phyloP scores from a whole-genome alignment of 2,797 vertebrate species.

The Hapalemur alaotrensis region DNA sequence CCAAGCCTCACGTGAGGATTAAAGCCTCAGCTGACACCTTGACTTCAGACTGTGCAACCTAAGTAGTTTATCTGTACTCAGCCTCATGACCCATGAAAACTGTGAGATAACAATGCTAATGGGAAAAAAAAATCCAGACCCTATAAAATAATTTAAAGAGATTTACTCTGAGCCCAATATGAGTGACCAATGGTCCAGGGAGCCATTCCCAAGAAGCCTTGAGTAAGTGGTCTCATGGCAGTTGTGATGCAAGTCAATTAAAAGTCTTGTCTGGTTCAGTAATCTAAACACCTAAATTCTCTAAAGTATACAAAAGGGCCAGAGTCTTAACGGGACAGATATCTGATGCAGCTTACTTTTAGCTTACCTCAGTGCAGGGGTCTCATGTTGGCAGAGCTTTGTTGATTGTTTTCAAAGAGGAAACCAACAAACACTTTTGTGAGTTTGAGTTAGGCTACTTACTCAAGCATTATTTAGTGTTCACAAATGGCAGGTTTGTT shows the following conservation, averaged over 20 bases:
- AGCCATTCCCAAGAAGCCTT: neutral
- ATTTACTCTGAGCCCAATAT: neutral
- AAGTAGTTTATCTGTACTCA: neutral
- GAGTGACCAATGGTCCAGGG: neutral
- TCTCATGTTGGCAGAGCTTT: neutral
- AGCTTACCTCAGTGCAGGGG: neutral
- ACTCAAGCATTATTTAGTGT: slow-evolving; percentile 40
- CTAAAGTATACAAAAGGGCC: neutral
- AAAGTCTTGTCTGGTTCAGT: neutral
- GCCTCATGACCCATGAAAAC: neutral
- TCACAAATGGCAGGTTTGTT: slow-evolving; percentile 43
- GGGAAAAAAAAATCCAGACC: neutral
- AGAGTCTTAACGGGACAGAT: neutral
- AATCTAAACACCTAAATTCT: neutral
- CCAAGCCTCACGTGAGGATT: neutral
- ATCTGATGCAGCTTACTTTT: neutral
- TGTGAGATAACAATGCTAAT: neutral
- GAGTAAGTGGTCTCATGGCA: neutral
- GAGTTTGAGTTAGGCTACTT: slow-evolving; percentile 22
- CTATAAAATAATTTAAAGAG: neutral
- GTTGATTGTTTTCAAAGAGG: neutral
- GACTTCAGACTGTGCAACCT: neutral
- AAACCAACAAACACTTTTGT: slow-evolving; percentile 36
- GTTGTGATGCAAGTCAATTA: neutral
- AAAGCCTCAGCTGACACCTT: neutral